Conservation (phyloP, 1,140 invertebrate species). For the Drosophila serrata region DNA sequence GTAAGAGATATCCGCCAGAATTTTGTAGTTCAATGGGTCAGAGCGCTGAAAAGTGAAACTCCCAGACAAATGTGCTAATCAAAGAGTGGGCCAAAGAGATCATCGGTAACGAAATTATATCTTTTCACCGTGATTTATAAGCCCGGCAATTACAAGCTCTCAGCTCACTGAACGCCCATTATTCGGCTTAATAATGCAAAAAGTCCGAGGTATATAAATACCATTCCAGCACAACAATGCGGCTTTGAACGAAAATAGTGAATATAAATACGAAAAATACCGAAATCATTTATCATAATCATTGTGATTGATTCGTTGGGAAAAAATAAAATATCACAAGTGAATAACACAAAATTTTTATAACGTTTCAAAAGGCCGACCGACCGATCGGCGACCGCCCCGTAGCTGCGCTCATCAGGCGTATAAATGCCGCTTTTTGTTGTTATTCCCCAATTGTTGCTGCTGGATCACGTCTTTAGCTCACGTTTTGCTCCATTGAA, state of each 20-base stretch:
- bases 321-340: slow-evolving; percentile 80
- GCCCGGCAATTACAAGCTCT: slow-evolving; percentile 70
- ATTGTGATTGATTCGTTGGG: slow-evolving; percentile 84
- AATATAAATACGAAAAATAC: slow-evolving; percentile 63
- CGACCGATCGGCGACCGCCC: slow-evolving; percentile 22
- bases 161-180: slow-evolving; percentile 72
- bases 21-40: slow-evolving; percentile 75
- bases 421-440: slow-evolving; percentile 76
- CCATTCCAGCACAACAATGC: slow-evolving; percentile 31
- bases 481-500: slow-evolving; percentile 80
- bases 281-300: slow-evolving; percentile 84
- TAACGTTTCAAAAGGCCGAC: slow-evolving; percentile 69
- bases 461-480: slow-evolving; percentile 75
- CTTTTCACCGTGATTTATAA: slow-evolving; percentile 78
- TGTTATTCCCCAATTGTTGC: slow-evolving; percentile 51
- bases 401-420: slow-evolving; percentile 73
- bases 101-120: slow-evolving; percentile 74
- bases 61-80: slow-evolving; percentile 77
- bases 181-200: slow-evolving; percentile 75
- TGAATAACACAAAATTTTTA: slow-evolving; percentile 60
- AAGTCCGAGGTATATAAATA: slow-evolving; percentile 31
- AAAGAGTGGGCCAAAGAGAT: slow-evolving; percentile 54
- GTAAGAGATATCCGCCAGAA: slow-evolving; percentile 3
- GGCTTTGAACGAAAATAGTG: slow-evolving; percentile 65
- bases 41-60: slow-evolving; percentile 73